phyloP scores from a whole-genome alignment of 1,140 invertebrate genomes.

The Drosophila punjabiensis region DNA sequence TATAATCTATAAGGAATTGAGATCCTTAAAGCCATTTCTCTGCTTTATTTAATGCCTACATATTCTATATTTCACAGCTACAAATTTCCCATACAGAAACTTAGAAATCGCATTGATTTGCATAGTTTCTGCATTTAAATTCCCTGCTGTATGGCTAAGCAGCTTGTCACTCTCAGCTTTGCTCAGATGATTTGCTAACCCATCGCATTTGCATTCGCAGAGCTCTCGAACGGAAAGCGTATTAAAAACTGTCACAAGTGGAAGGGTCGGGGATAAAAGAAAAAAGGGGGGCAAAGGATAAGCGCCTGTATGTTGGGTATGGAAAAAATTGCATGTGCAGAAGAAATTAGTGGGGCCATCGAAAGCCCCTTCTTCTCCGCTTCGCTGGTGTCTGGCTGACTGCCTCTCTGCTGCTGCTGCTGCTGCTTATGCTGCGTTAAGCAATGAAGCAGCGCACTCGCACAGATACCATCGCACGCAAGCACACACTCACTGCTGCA shows the following conservation, averaged over 20 bases:
- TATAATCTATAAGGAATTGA: background rate
- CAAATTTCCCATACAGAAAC: background rate
- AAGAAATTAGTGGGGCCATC: constrained; percentile 73
- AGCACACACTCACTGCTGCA: constrained; percentile 10
- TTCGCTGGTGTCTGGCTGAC: constrained; percentile 34
- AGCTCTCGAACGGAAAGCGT: constrained; percentile 54
- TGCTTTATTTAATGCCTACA: background rate
- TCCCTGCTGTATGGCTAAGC: background rate
- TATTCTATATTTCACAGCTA: too few species aligned
- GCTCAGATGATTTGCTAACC: constrained; percentile 35
- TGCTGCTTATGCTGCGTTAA: constrained; percentile 80
- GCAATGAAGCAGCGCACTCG: constrained; percentile 64
- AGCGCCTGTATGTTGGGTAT: constrained; percentile 17
- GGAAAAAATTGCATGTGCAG: constrained; percentile 74
- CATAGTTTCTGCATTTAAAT: constrained; percentile 23
- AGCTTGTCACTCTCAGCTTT: constrained; percentile 26
- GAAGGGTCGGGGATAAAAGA: background rate
- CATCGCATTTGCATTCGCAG: constrained; percentile 39
- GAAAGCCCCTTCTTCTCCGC: constrained; percentile 20
- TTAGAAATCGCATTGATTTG: constrained; percentile 9
- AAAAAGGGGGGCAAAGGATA: constrained; percentile 8
- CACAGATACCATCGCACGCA: constrained; percentile 25
- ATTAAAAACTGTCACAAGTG: constrained; percentile 67
- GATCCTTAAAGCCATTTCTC: background rate
- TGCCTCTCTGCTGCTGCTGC: constrained; percentile 60